phyloP scores from a whole-genome alignment of 1,140 invertebrate species.

The Macrostomum lignano region DNA sequence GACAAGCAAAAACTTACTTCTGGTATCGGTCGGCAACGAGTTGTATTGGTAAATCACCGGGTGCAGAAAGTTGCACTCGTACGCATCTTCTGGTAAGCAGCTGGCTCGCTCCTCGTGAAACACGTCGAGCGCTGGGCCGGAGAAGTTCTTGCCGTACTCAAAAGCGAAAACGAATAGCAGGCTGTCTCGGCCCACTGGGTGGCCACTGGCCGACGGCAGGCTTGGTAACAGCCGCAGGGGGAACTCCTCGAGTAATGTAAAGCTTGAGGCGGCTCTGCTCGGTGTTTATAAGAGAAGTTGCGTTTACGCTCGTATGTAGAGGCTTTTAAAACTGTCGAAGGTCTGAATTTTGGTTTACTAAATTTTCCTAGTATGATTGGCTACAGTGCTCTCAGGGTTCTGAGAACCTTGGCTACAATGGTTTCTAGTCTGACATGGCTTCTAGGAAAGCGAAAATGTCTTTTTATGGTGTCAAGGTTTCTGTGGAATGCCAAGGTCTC shows the following conservation, averaged over 20 bases:
- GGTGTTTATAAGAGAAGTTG: too few species aligned
- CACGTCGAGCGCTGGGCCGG: slow-evolving; percentile 29
- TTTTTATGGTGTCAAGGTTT: too few species aligned
- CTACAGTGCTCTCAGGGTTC: too few species aligned
- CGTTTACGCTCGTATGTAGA: too few species aligned
- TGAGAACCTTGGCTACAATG: too few species aligned
- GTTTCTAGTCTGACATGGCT: too few species aligned
- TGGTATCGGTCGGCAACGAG: slow-evolving; percentile 9
- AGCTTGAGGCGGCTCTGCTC: too few species aligned
- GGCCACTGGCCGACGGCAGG: slow-evolving; percentile 17
- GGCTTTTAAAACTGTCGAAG: too few species aligned
- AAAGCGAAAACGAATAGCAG: slow-evolving; percentile 24
- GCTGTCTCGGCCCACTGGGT: slow-evolving; percentile 9
- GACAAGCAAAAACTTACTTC: not conserved
- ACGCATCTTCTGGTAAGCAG: slow-evolving; percentile 23
- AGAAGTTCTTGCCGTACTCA: slow-evolving; percentile 29
- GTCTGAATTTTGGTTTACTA: too few species aligned
- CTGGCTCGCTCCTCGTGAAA: slow-evolving; percentile 26
- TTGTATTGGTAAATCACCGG: slow-evolving; percentile 29
- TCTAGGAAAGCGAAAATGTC: too few species aligned
- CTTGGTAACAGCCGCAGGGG: slow-evolving; percentile 23
- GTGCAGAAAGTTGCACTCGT: slow-evolving; percentile 30
- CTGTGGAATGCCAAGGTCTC: too few species aligned
- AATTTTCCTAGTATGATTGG: too few species aligned
- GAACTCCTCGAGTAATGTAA: slow-evolving; percentile 23